Conservation (phyloP, 2,888 invertebrate species). For the Napeogenes inachia region DNA sequence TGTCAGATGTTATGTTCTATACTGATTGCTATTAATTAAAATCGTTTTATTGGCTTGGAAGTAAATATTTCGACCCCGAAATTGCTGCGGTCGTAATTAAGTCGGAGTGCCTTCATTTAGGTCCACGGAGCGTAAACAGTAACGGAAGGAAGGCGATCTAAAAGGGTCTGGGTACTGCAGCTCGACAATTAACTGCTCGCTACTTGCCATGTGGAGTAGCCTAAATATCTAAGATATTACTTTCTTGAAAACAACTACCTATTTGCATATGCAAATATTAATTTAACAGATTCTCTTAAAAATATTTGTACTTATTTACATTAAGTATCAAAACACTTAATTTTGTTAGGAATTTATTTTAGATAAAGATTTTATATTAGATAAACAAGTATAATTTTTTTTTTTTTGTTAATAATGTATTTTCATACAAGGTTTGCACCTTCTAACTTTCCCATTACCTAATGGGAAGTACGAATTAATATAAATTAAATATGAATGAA, state of each 20-base stretch:
- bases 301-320: no score
- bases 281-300: no score
- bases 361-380: no score
- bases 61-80: conserved; percentile 28
- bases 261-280: conserved; percentile 35
- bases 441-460: no score
- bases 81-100: conserved; percentile 60
- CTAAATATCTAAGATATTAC: conserved; percentile 32
- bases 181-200: conserved; percentile 66
- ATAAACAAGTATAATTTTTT: no score
- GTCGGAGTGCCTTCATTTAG: conserved; percentile 67
- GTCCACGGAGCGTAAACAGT: conserved; percentile 61
- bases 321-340: no score
- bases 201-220: conserved; percentile 55
- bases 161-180: conserved; percentile 61
- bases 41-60: conserved; percentile 23
- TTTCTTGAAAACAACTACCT: neutral
- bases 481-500: no score
- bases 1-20: conserved; percentile 18
- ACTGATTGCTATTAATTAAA: conserved; percentile 21
- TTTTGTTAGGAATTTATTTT: no score
- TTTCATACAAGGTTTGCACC: no score
- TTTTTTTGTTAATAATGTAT: no score
- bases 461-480: no score
- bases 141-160: conserved; percentile 66